Conservation (phyloP, 2,113 vertebrate genomes). For the Pelodiscus sinensis region DNA sequence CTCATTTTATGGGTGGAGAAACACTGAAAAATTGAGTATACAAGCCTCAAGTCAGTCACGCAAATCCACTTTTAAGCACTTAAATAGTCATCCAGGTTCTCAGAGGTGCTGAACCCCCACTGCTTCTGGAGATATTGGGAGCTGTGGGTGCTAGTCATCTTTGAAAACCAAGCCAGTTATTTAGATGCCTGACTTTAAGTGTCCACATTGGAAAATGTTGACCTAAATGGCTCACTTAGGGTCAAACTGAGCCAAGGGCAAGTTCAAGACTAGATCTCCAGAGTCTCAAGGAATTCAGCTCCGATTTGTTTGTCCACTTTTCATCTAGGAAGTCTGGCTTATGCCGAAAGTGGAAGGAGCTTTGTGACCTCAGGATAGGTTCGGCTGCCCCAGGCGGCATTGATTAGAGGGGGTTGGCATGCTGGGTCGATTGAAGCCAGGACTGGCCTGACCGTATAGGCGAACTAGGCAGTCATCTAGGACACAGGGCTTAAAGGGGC, state of each 20-base stretch:
- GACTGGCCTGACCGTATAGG: too few species aligned
- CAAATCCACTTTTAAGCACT: background rate
- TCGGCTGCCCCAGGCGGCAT: background rate
- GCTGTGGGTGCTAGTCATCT: background rate
- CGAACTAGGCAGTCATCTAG: too few species aligned
- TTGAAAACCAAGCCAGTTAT: background rate
- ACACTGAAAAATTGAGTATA: background rate
- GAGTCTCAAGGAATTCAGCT: background rate
- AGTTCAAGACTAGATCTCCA: background rate
- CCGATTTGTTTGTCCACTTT: background rate
- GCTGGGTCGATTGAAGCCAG: fast-evolving
- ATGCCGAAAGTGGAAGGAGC: background rate
- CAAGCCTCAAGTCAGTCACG: background rate
- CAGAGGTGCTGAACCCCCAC: background rate
- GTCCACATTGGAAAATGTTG: background rate
- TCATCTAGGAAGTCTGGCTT: background rate
- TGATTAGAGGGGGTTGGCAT: background rate
- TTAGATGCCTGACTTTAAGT: background rate
- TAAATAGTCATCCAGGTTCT: background rate
- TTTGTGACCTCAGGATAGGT: background rate
- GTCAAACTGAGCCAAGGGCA: background rate
- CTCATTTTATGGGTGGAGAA: background rate
- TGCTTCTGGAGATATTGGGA: background rate
- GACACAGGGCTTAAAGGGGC: too few species aligned
- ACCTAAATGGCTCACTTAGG: background rate